These are phyloP conservation scores for Pammene fasciana DNA, from an alignment of 2,888 invertebrate genomes.

Conservation along the genomic window DNA sequence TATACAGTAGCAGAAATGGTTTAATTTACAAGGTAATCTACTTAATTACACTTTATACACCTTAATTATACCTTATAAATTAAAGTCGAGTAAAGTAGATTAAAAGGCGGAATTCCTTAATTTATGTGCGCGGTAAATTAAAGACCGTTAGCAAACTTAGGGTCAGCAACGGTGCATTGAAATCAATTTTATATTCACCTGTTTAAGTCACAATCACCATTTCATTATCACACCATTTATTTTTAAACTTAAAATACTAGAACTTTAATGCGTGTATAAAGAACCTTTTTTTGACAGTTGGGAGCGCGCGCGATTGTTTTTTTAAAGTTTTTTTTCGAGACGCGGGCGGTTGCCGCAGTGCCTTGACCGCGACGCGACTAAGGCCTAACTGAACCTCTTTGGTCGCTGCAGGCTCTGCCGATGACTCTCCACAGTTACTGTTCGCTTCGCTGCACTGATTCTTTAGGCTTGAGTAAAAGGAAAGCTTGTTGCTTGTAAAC, in stretches of 20 bases:
- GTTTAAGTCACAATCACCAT: slow-evolving; percentile 79
- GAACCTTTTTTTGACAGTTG: slow-evolving; percentile 65
- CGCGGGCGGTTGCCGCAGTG: slow-evolving; percentile 63
- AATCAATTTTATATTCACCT: slow-evolving; percentile 75
- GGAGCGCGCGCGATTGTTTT: slow-evolving; percentile 70
- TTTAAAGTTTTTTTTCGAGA: slow-evolving; percentile 59
- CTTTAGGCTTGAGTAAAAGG: slow-evolving; percentile 44
- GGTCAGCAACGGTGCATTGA: slow-evolving; percentile 48
- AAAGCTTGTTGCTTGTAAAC: slow-evolving; percentile 39
- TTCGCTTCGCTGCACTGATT: slow-evolving; percentile 79
- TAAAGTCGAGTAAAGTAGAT: slow-evolving; percentile 22
- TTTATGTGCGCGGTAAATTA: slow-evolving; percentile 34
- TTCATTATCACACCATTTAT: slow-evolving; percentile 77
- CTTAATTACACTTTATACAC: slow-evolving; percentile 2
- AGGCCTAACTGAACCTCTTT: slow-evolving; percentile 71
- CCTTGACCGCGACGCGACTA: slow-evolving; percentile 79
- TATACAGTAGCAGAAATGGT: slow-evolving; percentile 32
- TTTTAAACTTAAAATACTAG: slow-evolving; percentile 46
- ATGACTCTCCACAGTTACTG: slow-evolving; percentile 81
- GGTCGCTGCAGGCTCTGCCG: slow-evolving; percentile 62
- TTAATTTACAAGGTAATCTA: slow-evolving; percentile 8
- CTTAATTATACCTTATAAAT: slow-evolving; percentile 2
- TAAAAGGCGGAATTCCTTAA: slow-evolving; percentile 20
- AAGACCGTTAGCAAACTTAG: slow-evolving; percentile 41
- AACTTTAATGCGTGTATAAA: slow-evolving; percentile 42